Conservation (phyloP, 1,140 invertebrate species). For the Drosophila ironensis region DNA sequence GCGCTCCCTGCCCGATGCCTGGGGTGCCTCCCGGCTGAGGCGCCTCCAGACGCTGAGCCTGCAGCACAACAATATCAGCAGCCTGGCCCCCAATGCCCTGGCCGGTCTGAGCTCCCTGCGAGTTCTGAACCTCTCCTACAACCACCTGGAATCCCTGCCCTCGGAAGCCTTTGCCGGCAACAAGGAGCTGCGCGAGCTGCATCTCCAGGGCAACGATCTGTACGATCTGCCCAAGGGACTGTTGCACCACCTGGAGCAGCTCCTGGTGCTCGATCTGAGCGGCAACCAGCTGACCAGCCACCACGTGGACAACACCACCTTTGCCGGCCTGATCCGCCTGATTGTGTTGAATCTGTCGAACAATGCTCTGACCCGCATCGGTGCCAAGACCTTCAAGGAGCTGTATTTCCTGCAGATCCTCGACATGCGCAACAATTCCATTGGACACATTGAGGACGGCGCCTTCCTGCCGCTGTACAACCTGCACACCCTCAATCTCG, state of each 20-base stretch:
- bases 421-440: slow-evolving; percentile 90
- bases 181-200: slow-evolving; percentile 87
- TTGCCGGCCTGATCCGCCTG: slow-evolving; percentile 87
- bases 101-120: slow-evolving; percentile 87
- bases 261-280: slow-evolving; percentile 88
- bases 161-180: slow-evolving; percentile 87
- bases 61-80: slow-evolving; percentile 88
- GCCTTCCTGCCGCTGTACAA: slow-evolving; percentile 92
- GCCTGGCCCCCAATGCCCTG: slow-evolving; percentile 86
- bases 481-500: slow-evolving; percentile 90
- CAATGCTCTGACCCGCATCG: slow-evolving; percentile 86
- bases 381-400: slow-evolving; percentile 89
- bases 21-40: slow-evolving; percentile 86
- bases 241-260: slow-evolving; percentile 86
- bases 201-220: slow-evolving; percentile 88
- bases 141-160: slow-evolving; percentile 87
- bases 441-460: slow-evolving; percentile 89
- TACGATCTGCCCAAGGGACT: slow-evolving; percentile 87
- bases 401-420: slow-evolving; percentile 92
- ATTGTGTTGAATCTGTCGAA: slow-evolving; percentile 87
- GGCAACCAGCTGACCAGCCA: slow-evolving; percentile 88
- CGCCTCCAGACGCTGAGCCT: slow-evolving; percentile 88
- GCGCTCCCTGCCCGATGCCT: slow-evolving; percentile 85
- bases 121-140: slow-evolving; percentile 90
- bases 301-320: slow-evolving; percentile 87